phyloP scores from a whole-genome alignment of 2,888 invertebrate species.

The Epinotia nisella region DNA sequence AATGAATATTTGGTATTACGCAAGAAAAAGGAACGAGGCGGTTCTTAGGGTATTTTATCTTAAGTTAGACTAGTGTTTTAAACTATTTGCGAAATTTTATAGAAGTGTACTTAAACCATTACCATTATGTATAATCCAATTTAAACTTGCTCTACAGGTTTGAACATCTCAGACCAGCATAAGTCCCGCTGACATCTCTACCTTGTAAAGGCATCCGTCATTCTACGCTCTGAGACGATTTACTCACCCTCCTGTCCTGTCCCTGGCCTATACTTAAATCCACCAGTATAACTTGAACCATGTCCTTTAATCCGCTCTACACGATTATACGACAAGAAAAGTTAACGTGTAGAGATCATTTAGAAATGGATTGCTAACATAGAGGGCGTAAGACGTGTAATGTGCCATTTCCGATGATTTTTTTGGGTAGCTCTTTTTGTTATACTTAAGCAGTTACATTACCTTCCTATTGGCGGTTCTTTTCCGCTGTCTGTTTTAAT shows the following conservation, averaged over 20 bases:
- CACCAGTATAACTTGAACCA: slow-evolving; percentile 55
- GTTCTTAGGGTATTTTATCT: too few species aligned
- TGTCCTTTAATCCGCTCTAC: slow-evolving; percentile 28
- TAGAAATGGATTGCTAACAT: slow-evolving; percentile 47
- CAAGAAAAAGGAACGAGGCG: too few species aligned
- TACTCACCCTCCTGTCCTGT: slow-evolving; percentile 65
- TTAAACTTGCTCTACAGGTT: slow-evolving; percentile 52
- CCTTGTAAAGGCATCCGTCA: slow-evolving; percentile 83
- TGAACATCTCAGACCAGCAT: slow-evolving; percentile 56
- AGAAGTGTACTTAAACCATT: too few species aligned
- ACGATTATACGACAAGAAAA: slow-evolving; percentile 14
- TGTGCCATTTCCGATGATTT: slow-evolving; percentile 77
- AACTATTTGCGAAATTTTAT: too few species aligned
- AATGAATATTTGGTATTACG: too few species aligned
- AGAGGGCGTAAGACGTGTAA: slow-evolving; percentile 63
- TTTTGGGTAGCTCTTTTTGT: slow-evolving; percentile 46
- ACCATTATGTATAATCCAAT: too few species aligned
- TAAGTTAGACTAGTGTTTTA: too few species aligned
- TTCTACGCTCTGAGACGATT: slow-evolving; percentile 70
- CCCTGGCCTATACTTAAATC: slow-evolving; percentile 61
- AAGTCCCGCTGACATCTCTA: slow-evolving; percentile 71
- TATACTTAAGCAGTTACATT: background rate
- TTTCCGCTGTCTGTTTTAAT: slow-evolving; percentile 28
- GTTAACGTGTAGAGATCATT: slow-evolving; percentile 47
- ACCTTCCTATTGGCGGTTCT: slow-evolving; percentile 15